phyloP scores from a whole-genome alignment of 2,797 vertebrate genomes.

The Sitta carolinensis region DNA sequence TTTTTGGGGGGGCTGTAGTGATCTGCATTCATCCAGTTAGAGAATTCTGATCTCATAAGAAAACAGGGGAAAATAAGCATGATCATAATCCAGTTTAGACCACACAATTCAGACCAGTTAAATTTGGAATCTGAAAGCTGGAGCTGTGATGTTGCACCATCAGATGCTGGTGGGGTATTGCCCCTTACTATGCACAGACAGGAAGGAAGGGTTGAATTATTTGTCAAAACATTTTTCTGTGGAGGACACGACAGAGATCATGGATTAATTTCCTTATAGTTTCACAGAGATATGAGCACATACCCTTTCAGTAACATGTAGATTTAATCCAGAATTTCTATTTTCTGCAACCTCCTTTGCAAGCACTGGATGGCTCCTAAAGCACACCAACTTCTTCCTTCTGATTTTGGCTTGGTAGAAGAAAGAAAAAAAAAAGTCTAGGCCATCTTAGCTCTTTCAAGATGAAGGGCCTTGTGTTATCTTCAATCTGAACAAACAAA shows the following conservation, averaged over 20 bases:
- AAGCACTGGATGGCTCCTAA: background rate
- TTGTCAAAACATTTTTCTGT: background rate
- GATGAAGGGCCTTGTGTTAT: background rate
- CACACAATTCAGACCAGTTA: fast-evolving
- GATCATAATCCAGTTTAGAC: background rate
- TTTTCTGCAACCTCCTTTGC: background rate
- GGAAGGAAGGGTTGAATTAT: background rate
- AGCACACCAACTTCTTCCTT: background rate
- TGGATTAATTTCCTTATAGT: background rate
- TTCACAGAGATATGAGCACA: background rate
- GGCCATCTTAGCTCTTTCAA: background rate
- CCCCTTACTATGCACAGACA: background rate
- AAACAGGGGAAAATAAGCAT: background rate
- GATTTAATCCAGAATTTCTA: background rate
- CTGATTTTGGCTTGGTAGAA: background rate
- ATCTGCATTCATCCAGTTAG: background rate
- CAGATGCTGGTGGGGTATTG: background rate
- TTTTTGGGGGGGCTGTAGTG: background rate
- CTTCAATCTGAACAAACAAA: background rate
- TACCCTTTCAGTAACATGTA: background rate
- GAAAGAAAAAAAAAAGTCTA: background rate
- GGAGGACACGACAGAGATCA: background rate
- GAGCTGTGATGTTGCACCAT: background rate
- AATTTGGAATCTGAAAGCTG: background rate
- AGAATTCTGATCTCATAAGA: background rate